Percentiles rank a stretch among this genome's conserved stretches.
Evolutionary conservation across 2,888 invertebrate genomes (phyloP).

Genomic region (Perizoma flavofasciatum): DNA sequence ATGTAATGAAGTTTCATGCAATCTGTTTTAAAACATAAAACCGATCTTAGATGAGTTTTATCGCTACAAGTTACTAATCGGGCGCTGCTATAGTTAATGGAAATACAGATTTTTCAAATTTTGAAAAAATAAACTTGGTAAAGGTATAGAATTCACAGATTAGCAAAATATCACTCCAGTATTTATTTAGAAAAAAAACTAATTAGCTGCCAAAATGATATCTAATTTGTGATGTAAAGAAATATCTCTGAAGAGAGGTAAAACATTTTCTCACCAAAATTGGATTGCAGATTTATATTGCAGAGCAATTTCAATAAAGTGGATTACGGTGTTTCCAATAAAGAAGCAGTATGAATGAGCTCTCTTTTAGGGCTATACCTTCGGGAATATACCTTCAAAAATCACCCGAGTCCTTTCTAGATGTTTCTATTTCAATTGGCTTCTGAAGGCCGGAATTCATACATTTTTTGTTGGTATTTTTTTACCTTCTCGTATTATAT

Average conservation of each 20-base stretch:
- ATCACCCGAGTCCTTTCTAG: constrained; percentile 2
- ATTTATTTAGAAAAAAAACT: too few relatives aligned
- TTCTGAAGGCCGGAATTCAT: not conserved
- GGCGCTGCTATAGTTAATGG: too few relatives aligned
- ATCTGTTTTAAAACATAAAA: too few relatives aligned
- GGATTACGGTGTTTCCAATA: constrained; percentile 11
- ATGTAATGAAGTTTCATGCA: too few relatives aligned
- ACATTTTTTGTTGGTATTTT: not conserved
- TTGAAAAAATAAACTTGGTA: too few relatives aligned
- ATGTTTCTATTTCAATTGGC: constrained; percentile 14
- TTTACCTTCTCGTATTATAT: too few relatives aligned
- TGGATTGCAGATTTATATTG: constrained; percentile 16
- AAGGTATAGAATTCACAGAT: too few relatives aligned
- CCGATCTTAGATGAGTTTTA: too few relatives aligned
- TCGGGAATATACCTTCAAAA: constrained; percentile 9
- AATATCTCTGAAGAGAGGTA: not conserved
- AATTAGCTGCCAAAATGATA: constrained; percentile 5
- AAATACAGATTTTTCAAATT: too few relatives aligned
- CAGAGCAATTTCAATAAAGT: constrained; percentile 23
- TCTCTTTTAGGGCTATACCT: not conserved
- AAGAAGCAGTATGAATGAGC: constrained; percentile 13
- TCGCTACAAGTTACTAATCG: too few relatives aligned
- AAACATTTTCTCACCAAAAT: constrained; percentile 7
- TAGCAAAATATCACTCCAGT: too few relatives aligned
- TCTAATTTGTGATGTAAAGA: constrained; percentile 4